Base-by-base conservation (phyloP, 2,113 vertebrate genomes). In the Xiphorhynchus elegans region DNA sequence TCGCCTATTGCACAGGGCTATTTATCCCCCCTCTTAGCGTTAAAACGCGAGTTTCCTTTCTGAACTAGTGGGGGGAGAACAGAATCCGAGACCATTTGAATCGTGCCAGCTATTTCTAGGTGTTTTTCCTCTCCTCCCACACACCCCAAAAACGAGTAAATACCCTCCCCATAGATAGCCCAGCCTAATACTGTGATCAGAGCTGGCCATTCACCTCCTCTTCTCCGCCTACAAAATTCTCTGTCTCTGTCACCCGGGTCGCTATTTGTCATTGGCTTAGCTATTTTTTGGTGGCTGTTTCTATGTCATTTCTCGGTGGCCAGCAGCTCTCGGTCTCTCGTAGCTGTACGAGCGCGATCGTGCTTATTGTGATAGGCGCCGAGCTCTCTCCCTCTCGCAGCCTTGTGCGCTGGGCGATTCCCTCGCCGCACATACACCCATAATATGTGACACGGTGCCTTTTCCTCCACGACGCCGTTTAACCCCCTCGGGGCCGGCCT, bases 201-300 rank as follows among this genome's bases (percentile, higher is more conserved):
- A 73, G 74, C 95, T 95, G 94, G 94, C 96, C 95, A 97, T 97
- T 97, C 96, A 93, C 95, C 95, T 91, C 93, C 93, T 95, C 94
- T 90, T 95, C 96, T 95, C 95, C 96, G 94, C 96, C 96, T 97
- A 93, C 95, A 73, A 90, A 95, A 93, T 90, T 69, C 59, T 85
- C 90, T 56, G 90, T 97, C 88, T 72, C 92, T 95, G 96, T 97
- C 96, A 95, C 83, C 42, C 96, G 93, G 95, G 70, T 77, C 93
- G 94, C 93, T 96, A 87, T 94, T 97, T 95, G 92, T 93, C 93
- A 95, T 96, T 95, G 89, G 91, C 89, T 91, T 59, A 64, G 94
- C 90, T 96, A 76, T 95, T 94, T 95, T 95, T 96, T 90, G 89
- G 89, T 95, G 87, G 87, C 82, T 87, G 90, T 95, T 96, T 96